A percentile compares a stretch with the other conserved stretches of the same genome.
These are phyloP conservation scores for Ivindomyrus marchei DNA, from an alignment of 2,113 vertebrate species.

Conservation along the genomic window DNA sequence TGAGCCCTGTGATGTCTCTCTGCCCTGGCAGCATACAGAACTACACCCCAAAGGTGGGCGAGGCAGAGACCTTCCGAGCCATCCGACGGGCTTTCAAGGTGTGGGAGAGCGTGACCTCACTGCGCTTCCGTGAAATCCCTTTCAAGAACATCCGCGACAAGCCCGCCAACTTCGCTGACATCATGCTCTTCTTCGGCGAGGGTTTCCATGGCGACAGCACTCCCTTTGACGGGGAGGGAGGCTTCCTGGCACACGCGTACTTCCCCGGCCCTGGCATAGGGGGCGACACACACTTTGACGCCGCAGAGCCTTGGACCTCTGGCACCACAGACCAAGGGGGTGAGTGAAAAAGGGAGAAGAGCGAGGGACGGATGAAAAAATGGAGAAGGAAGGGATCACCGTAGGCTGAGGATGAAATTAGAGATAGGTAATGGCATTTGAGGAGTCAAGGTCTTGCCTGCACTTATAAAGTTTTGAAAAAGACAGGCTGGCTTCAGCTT, in stretches of 20 bases:
- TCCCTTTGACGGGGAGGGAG: conserved; percentile 81
- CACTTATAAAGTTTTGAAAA: background rate
- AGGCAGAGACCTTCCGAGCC: conserved; percentile 67
- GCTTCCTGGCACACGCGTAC: conserved; percentile 85
- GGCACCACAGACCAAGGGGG: conserved; percentile 71
- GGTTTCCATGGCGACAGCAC: conserved; percentile 87
- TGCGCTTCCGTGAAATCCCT: conserved; percentile 79
- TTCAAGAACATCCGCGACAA: conserved; percentile 69
- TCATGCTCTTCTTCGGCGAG: conserved; percentile 84
- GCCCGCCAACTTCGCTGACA: conserved; percentile 75
- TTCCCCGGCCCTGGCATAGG: conserved; percentile 83
- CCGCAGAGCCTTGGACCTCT: conserved; percentile 80
- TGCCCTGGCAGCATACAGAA: conserved; percentile 63
- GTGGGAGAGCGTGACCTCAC: conserved; percentile 71
- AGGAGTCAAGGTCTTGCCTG: background rate
- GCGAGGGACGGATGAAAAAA: background rate
- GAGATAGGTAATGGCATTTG: background rate
- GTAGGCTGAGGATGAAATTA: background rate
- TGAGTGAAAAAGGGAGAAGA: conserved; percentile 43
- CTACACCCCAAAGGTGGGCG: conserved; percentile 70
- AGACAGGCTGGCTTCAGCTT: background rate
- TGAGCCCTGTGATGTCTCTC: conserved; percentile 17
- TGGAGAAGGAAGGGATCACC: conserved; percentile 18
- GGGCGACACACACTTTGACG: conserved; percentile 86
- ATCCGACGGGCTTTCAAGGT: conserved; percentile 78